Evolutionary conservation across 53 echinoderm and acorn worm genomes (phyloP).

Genomic region (Actinopyga echinites): DNA sequence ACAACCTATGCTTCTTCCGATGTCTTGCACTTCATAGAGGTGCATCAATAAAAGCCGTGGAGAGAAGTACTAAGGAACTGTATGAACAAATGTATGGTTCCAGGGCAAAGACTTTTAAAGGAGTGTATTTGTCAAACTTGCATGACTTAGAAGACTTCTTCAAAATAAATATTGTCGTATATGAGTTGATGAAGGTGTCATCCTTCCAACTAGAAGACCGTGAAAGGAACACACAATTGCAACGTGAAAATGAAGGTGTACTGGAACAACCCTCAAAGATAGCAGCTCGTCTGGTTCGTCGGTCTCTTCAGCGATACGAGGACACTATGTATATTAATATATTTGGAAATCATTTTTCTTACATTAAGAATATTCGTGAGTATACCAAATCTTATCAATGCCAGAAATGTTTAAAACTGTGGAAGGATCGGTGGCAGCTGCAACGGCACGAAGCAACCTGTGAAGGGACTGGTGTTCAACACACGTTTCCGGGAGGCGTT

Average conservation of each 20-base stretch:
- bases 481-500: no score
- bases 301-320: neutral
- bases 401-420: neutral
- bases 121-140: neutral
- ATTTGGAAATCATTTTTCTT: slow-evolving; percentile 1
- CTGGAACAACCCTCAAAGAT: no score
- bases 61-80: neutral
- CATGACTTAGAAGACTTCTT: neutral
- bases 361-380: neutral
- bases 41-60: neutral
- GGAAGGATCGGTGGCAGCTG: neutral
- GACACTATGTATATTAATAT: slow-evolving; percentile 2
- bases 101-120: neutral
- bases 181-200: neutral
- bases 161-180: neutral
- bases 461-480: neutral
- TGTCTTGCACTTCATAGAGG: neutral
- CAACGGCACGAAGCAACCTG: neutral
- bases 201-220: no score
- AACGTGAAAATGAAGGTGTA: no score
- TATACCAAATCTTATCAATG: no score
- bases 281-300: slow-evolving; percentile 1
- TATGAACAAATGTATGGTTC: neutral
- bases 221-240: no score
- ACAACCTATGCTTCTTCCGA: slow-evolving; percentile 10